Base-by-base conservation (phyloP, 1,140 invertebrate genomes). In the Bombus difficillimus region DNA sequence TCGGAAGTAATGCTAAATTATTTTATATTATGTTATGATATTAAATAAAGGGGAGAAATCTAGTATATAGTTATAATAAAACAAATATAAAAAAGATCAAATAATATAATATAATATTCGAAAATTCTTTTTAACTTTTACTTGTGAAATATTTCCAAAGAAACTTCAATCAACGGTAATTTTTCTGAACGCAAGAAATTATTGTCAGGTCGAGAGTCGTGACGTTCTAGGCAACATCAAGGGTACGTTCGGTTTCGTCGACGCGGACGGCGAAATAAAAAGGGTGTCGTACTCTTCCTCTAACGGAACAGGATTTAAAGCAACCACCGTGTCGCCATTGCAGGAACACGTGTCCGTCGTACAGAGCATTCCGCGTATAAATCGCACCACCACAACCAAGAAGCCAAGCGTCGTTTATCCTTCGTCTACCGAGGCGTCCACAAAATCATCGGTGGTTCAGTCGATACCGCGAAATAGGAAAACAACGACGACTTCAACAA, bases 191-290 rank as follows among this genome's bases (percentile, higher is more conserved):
- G 66, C 22, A 34, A 72, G 64, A 47, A 83, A 81, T 87, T n/a
- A 72, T 83, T 94, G 85, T 84, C 89, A 95, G 95, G 97, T 98
- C 81, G 98, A 98, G 94, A 98, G 97, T 88, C 95, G 97, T 82
- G 97, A 97, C 92, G 97, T 97, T 41, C 94, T 97, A 86, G 98
- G 98, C 37, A 97, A 98, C 92, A 97, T 98, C 64, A 98, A 98
- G 93, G 98, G 98, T 72, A 98, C 97, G 57, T 98, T 98, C 94
- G 98, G 98, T 79, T 98, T 97, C 94, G 96, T 98, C 59, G 98
- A 98, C 92, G 96, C 97, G 64, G 96, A 97, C 87, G 98, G 98
- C 13, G 96, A 98, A 93, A 96, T 98, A 78, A 98, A 98, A 95
- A 96, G 97, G 69, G 97, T 98, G n/a, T 97, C 98, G 10, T 98